Base-by-base conservation (phyloP, 2,113 vertebrate genomes). In the Aramus guarauna region DNA sequence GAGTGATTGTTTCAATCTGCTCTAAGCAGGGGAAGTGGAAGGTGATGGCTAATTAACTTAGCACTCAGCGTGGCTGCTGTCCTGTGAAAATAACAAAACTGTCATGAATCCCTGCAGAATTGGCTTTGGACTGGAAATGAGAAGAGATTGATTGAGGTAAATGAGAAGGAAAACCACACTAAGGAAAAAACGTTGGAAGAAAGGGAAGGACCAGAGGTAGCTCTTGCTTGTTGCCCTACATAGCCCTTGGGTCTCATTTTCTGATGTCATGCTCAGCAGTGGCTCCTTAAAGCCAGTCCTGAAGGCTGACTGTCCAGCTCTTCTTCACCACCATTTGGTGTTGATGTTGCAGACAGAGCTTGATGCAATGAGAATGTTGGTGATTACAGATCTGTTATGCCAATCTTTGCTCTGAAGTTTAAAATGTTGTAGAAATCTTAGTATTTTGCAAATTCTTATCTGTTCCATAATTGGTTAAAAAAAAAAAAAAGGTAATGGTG, bases 1-100 rank as follows among this genome's bases (percentile, higher is more conserved):
- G 66, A 92, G 34, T 2, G 16, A 72, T 93, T 85, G 89, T 91
- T 96, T 83, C 79, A 67, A 8, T 41, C 58, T 52, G 29, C 80
- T 94, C 76, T 30, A 36, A 41, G 34, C 63, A 26, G 72, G 60
- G 85, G 88, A 96, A 88, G 88, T 80, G 7, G 93, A 94, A 96
- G 71, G 85, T 60, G 96, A 96, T 96, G 95, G 90, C 12, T 88
- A 67, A 91, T 97, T 97, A 94, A 96, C 64, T 96, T 92, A 55
- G 85, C 84, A 90, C 94, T 96, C 26, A 27, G 56, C 4, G 5
- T 59, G 88, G 87, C 88, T 74, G 90, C 90, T 75, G 85, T 91
- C 94, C 95, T 52, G 5, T 92, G 95, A 66, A 96, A 91, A 96
- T 78, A 92, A 63, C 41, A 92, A 88, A 67, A 76, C 82, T 80